Percentiles rank a stretch among this genome's conserved stretches.
These are phyloP conservation scores for Petromus typicus DNA, from an alignment of 2,113 vertebrate genomes.

Conservation along the genomic window DNA sequence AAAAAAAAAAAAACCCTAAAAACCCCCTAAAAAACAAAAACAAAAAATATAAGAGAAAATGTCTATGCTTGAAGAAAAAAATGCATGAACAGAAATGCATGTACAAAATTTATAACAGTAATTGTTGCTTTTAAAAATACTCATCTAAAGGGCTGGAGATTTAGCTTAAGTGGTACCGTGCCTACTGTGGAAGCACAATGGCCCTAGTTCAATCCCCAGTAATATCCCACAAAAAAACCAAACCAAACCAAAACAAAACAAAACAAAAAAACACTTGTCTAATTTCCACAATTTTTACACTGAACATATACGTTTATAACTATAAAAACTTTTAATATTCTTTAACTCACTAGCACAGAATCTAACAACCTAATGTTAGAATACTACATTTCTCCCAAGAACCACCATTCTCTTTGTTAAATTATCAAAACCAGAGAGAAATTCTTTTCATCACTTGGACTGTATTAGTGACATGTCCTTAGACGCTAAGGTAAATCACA, in stretches of 20 bases:
- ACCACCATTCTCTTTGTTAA: constrained; percentile 30
- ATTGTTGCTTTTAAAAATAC: constrained; percentile 3
- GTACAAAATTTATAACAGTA: neutral
- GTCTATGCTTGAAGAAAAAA: neutral
- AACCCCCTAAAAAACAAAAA: neutral
- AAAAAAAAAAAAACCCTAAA: no score
- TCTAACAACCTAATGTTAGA: neutral
- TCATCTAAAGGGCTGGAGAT: neutral
- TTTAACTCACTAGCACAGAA: constrained; percentile 5
- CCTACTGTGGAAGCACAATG: no score
- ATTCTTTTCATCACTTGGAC: constrained; percentile 54
- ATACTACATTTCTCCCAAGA: constrained; percentile 43
- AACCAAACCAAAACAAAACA: no score
- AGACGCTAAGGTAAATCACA: neutral
- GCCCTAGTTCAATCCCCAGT: no score
- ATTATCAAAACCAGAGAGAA: neutral
- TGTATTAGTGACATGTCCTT: constrained; percentile 44
- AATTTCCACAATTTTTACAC: neutral
- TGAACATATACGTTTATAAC: constrained; percentile 21
- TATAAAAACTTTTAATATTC: constrained; percentile 28
- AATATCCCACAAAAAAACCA: no score
- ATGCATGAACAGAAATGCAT: neutral
- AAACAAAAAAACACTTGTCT: neutral
- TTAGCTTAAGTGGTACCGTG: no score
- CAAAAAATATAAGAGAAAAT: neutral